phyloP scores from a whole-genome alignment of 1,140 invertebrate genomes.

The Kradibia gibbosae region DNA sequence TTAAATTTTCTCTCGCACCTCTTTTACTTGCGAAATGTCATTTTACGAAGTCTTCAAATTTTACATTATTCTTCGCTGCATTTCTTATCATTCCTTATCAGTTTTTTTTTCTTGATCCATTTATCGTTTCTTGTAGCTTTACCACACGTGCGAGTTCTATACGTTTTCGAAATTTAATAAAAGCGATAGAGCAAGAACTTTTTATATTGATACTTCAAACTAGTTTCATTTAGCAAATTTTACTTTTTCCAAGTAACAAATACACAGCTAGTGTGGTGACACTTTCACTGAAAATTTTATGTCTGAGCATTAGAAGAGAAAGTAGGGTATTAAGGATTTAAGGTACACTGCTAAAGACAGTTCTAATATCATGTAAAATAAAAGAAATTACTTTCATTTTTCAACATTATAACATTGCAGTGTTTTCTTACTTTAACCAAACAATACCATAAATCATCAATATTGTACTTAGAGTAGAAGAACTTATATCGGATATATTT shows the following conservation, averaged over 20 bases:
- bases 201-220: neutral
- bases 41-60: neutral
- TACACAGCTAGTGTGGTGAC: neutral
- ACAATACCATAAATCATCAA: no score
- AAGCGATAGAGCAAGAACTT: neutral
- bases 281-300: neutral
- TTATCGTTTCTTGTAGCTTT: neutral
- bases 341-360: no score
- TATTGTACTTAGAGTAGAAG: no score
- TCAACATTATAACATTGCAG: no score
- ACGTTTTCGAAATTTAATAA: neutral
- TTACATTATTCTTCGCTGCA: no score
- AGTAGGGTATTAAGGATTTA: neutral
- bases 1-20: neutral
- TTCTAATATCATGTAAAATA: no score
- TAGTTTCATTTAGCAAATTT: neutral
- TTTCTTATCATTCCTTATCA: no score
- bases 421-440: no score
- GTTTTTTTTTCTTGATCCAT: neutral
- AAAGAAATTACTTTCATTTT: no score
- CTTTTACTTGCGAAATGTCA: neutral
- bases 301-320: neutral
- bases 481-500: no score
- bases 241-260: neutral
- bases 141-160: neutral